phyloP scores from a whole-genome alignment of 2,113 vertebrate genomes.

The Lophotis ruficrista region DNA sequence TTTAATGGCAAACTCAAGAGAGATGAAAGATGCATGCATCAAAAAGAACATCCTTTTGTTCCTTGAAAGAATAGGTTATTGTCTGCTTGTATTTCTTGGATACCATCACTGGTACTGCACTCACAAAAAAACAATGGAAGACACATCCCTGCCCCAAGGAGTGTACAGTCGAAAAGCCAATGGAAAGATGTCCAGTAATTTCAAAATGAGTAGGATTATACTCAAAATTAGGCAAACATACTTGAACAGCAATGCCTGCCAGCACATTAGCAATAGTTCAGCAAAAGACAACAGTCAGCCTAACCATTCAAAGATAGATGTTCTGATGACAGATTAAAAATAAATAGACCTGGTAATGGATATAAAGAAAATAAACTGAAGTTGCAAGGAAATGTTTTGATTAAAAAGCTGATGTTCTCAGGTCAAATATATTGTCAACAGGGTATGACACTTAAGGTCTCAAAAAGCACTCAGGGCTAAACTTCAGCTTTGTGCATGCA shows the following conservation, averaged over 20 bases:
- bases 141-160: constrained; percentile 6
- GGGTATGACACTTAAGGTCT: constrained; percentile 47
- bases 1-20: constrained; percentile 15
- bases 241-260: neutral
- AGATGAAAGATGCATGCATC: constrained; percentile 48
- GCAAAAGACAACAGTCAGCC: neutral
- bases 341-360: constrained; percentile 29
- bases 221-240: neutral
- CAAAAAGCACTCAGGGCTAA: constrained; percentile 55
- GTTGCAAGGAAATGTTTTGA: constrained; percentile 45
- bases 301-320: constrained; percentile 6
- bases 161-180: neutral
- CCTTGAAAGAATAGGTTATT: constrained; percentile 54
- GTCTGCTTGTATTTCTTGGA: constrained; percentile 42
- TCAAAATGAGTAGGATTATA: neutral
- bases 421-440: constrained; percentile 57
- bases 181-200: neutral
- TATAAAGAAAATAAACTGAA: constrained; percentile 57
- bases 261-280: constrained; percentile 3
- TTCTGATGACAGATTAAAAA: constrained; percentile 52
- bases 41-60: constrained; percentile 52
- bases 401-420: constrained; percentile 47
- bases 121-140: constrained; percentile 42
- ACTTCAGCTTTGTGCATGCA: constrained; percentile 33
- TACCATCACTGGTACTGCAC: neutral